Evolutionary conservation across 2,888 invertebrate genomes (phyloP), one percentile per base, ranked within the genome.

Genomic region (Corbicula japonica): DNA sequence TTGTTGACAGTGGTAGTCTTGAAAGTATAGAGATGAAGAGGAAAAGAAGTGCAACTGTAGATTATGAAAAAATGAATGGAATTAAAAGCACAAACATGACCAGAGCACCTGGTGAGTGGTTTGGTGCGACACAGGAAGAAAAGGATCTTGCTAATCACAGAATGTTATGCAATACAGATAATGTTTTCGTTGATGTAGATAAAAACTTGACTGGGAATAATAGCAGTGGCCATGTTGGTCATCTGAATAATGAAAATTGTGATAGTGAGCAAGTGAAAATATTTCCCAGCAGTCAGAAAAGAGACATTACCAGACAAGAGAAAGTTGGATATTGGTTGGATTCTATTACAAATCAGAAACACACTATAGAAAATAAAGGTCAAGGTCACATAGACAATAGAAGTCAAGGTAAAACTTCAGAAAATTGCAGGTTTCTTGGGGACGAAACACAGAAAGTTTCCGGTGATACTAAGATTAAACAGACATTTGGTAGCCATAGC

Each of bases 311-410:
- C 0, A 38, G 76, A 18, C 66, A 73, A 46, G 83, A 83, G 44
- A 83, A 80, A 52, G 80, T 83, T 34, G 80, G 80, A 0, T 72
- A 63, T 34, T 83, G 83, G 83, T 52, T 83, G 26, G 73, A 80
- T 21, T 80, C 83, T 10, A 50, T 83, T n/a, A n/a, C n/a, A n/a
- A n/a, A 35, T 54, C 71, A 61, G 18, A 66, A 38, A 66, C 66
- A 28, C 35, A 18, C 21, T 4, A 18, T 1, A 15, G 28, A 50
- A 34, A 50, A 50, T n/a, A 34, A 35, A 35, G 34, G 30, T 28
- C 34, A 28, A 35, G 5, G 5, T 21, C n/a, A 6, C 8, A 48
- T 48, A n/a, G n/a, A n/a, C n/a, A n/a, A n/a, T 30, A 54, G 23
- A 54, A 32, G 32, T 18, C 28, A n/a, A n/a, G n/a, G n/a, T n/a